A percentile compares a stretch with the other conserved stretches of the same genome.
Evolutionary conservation across 2,888 invertebrate species (phyloP).

Genomic region (Temnothorax rugatulus): DNA sequence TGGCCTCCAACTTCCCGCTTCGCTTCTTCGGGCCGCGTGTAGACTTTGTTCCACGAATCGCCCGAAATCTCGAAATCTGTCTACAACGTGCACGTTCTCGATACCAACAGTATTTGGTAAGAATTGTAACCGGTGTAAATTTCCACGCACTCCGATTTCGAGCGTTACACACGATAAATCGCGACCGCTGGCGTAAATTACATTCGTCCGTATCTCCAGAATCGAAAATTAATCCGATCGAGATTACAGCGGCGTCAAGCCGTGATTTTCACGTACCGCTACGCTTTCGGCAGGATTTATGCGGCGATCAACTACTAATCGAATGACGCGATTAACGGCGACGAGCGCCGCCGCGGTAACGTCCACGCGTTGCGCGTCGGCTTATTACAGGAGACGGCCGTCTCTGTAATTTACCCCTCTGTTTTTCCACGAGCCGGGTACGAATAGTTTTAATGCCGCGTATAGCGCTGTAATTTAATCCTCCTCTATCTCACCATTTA

Average conservation of each 20-base stretch:
- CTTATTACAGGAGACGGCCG: slow-evolving; percentile 52
- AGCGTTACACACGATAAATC: not conserved
- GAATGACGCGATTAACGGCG: slow-evolving; percentile 47
- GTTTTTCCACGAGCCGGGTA: slow-evolving; percentile 40
- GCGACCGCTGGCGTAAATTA: slow-evolving; percentile 3
- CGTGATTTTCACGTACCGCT: slow-evolving; percentile 43
- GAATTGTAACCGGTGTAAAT: not conserved
- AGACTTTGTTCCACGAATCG: not conserved
- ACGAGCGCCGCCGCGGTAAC: slow-evolving; percentile 8
- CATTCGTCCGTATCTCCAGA: slow-evolving; percentile 11
- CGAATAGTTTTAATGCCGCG: slow-evolving; percentile 44
- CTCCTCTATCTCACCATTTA: slow-evolving; percentile 50
- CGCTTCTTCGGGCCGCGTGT: not conserved
- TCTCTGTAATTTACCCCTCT: slow-evolving; percentile 48
- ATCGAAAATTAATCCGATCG: slow-evolving; percentile 38
- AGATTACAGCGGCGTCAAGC: slow-evolving; percentile 21
- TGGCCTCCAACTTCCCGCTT: not conserved
- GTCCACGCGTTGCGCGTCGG: slow-evolving; percentile 32
- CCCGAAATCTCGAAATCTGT: not conserved
- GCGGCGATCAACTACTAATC: slow-evolving; percentile 44
- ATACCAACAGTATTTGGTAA: no score
- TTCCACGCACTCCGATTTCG: not conserved
- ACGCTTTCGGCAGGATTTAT: slow-evolving; percentile 38
- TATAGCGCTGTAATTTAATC: slow-evolving; percentile 48
- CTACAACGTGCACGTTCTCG: not conserved